Evolutionary conservation across 1,140 invertebrate species (phyloP), one percentile per base, ranked within the genome.

Genomic region (Dolichoris vasculosae): DNA sequence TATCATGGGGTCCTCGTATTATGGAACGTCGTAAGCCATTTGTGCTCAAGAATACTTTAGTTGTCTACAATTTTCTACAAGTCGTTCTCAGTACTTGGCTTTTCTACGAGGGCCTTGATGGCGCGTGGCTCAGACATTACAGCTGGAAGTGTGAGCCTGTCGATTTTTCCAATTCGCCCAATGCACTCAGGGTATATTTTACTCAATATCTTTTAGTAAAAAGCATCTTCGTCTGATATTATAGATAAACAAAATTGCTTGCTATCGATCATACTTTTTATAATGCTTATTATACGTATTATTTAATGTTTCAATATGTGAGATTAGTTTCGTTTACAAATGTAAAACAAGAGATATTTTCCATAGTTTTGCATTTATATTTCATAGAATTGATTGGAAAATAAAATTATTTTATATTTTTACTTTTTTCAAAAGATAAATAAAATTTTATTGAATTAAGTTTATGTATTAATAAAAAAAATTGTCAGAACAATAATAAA

Each of bases 121-220:
- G 90, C 69, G 95, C 94, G 3, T 95, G 94, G 94, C 91, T 95
- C 86, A 94, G 90, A 63, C 94, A 95, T 85, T 97, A 97, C 91
- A 97, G 96, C 93, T 97, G 97, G 95, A 95, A 95, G 89, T 98
- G 97, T 91, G 96, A 98, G 91, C 95, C 96, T 0, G 97, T 98
- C 1, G 96, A 97, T 89, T 96, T 95, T 90, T 96, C 96, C 0
- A 91, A 94, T 51, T 92, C 95, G 3, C 95, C 96, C 26, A 94
- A 96, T 90, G 96, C 96, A 69, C 94, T 97, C 77, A 94, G 96
- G 91, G 96, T 97, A 94, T 91, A 92, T 38, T 67, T 67, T 67
- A 32, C 0, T 67, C 15, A 13, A 32, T 17, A 35, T 32, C 30
- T 63, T 3, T n/a, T 63, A n/a, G n/a, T n/a, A 2, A 6, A 63